Conservation (phyloP, 2,797 vertebrate genomes). For the Prionace glauca region DNA sequence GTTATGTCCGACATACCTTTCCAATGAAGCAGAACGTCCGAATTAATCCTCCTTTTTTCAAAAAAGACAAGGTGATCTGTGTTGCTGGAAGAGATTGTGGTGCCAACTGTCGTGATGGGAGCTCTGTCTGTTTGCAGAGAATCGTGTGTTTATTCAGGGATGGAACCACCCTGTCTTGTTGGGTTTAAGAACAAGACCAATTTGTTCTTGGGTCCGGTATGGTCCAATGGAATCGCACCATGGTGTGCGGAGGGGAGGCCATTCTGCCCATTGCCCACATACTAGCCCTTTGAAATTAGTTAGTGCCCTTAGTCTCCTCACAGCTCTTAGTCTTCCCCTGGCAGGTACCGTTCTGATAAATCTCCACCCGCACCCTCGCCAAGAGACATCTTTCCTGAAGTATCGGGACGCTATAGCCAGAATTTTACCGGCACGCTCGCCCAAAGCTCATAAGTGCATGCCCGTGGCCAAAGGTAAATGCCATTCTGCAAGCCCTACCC, state of each 20-base stretch:
- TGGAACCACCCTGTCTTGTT: not conserved
- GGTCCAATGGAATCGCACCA: no score
- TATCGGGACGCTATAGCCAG: not conserved
- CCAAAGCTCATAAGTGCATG: no score
- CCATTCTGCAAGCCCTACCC: no score
- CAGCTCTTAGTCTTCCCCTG: not conserved
- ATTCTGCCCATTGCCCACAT: not conserved
- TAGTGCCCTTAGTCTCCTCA: not conserved
- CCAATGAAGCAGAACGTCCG: not conserved
- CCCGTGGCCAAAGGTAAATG: no score
- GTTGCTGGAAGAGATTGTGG: not conserved
- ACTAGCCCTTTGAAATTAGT: not conserved
- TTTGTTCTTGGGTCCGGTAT: not conserved
- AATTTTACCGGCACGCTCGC: no score
- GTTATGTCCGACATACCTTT: not conserved
- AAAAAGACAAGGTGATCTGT: not conserved
- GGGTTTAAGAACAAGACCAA: not conserved
- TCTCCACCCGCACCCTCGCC: not conserved
- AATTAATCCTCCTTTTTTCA: not conserved
- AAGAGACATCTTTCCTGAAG: not conserved
- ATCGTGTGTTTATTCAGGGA: not conserved
- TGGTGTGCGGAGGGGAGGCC: not conserved
- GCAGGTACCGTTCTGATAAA: not conserved
- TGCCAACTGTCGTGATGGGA: not conserved
- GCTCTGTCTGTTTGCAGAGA: not conserved